Evolutionary conservation across 1,140 invertebrate genomes (phyloP).

Genomic region (Penaeus vannamei): DNA sequence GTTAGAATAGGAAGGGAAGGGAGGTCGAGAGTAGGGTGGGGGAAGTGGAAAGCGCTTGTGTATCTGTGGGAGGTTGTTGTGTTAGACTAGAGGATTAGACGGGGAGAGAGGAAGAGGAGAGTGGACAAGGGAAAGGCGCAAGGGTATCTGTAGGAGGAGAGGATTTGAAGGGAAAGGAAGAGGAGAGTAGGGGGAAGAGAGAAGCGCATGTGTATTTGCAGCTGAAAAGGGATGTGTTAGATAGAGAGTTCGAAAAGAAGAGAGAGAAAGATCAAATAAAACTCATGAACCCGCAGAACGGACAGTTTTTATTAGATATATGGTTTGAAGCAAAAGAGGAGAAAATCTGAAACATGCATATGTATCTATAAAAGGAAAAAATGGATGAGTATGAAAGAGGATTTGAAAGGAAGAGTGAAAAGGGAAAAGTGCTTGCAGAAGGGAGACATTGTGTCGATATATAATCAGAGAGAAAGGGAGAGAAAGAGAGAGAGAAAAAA

Average conservation of each 20-base stretch:
- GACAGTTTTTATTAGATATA: not conserved
- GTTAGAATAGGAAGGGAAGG: not conserved
- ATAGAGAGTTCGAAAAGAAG: not conserved
- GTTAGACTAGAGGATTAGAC: not conserved
- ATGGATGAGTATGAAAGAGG: not conserved
- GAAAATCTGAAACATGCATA: too few species aligned
- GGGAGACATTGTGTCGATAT: not conserved
- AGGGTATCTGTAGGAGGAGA: not conserved
- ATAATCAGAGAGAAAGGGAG: not conserved
- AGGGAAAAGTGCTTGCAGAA: not conserved
- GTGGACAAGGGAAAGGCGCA: not conserved
- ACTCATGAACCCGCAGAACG: not conserved
- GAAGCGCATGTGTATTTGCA: not conserved
- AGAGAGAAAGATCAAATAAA: not conserved
- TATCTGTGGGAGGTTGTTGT: not conserved
- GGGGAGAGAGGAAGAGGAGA: not conserved
- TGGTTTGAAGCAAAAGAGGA: too few species aligned
- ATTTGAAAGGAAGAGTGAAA: not conserved
- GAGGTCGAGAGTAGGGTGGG: not conserved
- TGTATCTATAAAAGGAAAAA: too few species aligned
- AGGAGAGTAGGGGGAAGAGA: not conserved
- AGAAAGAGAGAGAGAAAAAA: not conserved
- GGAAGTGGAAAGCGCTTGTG: not conserved
- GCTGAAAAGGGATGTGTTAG: not conserved
- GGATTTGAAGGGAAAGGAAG: not conserved